phyloP scores from a whole-genome alignment of 2,113 vertebrate genomes.

The Turnix velox region DNA sequence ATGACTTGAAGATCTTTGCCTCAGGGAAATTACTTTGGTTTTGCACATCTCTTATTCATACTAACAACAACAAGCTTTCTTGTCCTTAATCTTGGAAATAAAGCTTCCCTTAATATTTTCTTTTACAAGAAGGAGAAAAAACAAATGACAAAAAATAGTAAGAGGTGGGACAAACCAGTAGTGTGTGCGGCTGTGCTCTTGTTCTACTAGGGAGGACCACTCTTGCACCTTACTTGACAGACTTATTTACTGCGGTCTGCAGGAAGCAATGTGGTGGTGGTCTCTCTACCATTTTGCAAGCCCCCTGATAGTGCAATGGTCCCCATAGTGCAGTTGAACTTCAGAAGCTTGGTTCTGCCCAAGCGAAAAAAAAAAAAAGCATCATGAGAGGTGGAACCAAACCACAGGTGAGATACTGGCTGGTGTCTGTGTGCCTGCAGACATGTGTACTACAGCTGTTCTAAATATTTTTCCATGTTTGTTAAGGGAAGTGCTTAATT shows the following conservation, averaged over 20 bases:
- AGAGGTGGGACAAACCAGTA: background rate
- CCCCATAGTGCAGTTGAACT: background rate
- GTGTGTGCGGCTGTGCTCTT: background rate
- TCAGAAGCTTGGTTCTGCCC: background rate
- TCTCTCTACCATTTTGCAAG: background rate
- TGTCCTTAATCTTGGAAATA: no score
- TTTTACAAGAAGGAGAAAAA: background rate
- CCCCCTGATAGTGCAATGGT: background rate
- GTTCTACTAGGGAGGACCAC: background rate
- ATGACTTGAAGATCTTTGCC: conserved; percentile 63
- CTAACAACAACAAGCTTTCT: conserved; percentile 1
- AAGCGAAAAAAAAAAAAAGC: background rate
- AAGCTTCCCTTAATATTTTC: no score
- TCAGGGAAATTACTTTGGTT: conserved; percentile 59
- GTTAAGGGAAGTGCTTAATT: background rate
- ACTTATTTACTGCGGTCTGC: background rate
- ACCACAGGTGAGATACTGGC: background rate
- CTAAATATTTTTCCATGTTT: background rate
- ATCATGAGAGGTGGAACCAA: rapidly evolving
- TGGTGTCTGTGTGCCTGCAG: background rate
- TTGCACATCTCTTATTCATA: conserved; percentile 36
- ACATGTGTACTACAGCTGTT: background rate
- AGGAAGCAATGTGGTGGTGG: background rate
- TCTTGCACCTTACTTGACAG: background rate
- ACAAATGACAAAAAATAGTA: background rate